Base-by-base conservation (phyloP, 1,140 invertebrate species). In the Diorhabda sublineata region DNA sequence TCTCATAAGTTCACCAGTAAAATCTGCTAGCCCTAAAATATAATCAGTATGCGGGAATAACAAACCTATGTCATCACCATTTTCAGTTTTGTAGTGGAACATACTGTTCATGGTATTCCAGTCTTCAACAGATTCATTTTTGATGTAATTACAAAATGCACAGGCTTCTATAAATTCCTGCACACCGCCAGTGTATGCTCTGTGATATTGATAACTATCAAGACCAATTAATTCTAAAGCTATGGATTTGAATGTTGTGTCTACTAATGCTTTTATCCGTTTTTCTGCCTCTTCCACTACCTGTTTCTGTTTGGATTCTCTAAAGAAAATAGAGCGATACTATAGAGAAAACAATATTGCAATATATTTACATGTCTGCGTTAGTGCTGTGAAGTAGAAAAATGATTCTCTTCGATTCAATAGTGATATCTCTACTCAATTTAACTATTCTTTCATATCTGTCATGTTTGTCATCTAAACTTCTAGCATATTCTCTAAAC, bases 1-100 rank as follows among this genome's bases (percentile, higher is more conserved):
- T 67, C 94, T 85, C 94, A 97, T 96, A 42, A 96, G 78, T 80
- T 97, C 94, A 1, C 94, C 95, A 3, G 93, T 95, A 6, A 96
- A 83, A 83, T 97, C 95, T 5, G 91, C 90, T 57, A 97, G 81
- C 2, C 94, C 95, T n/a, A 96, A 80, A 72, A 96, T 87, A 75
- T 89, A 94, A 73, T 94, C 92, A 56, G 78, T 80, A 0, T 88
- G 87, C 8, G 87, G 84, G 47, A 93, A 77, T 11, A 81, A 70
- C 5, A 72, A 76, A 66, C 71, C 73, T 62, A 68, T 73, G 56
- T 70, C 62, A 44, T 59, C 8, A 6, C 61, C 59, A 26, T 72
- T 74, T 45, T 72, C 68, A 58, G 74, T 69, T 52, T 66, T 45
- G 52, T 72, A 72, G 82, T 86, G 43, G 47, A 88, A 76, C 11